Base-by-base conservation (phyloP, 2,888 invertebrate genomes). In the Coelogynopora nodosa region DNA sequence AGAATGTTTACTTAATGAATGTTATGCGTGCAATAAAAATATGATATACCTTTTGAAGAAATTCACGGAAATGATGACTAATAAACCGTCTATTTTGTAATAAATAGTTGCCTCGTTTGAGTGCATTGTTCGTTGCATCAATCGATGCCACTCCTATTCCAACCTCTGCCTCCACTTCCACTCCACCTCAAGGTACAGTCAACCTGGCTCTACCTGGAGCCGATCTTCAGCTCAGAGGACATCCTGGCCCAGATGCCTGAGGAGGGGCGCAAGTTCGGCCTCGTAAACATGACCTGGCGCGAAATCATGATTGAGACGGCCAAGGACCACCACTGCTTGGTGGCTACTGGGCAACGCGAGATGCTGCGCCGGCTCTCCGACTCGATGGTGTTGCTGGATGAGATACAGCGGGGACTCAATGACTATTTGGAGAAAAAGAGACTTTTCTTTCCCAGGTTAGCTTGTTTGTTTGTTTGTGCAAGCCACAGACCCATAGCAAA, bases 161-260 rank as follows among this genome's bases (percentile, higher is more conserved):
- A 49, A 5, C 5, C 18, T 10, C 49, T 5, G 5, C 5, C 49
- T 0, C 86, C 23, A 30, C 27, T 29, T 30, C n/a, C n/a, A 2
- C 30, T 49, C 49, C 74, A 23, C 5, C 74, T 74, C 2, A 94
- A 95, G 90, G 94, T 94, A 83, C 95, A 96, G 92, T 94, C 95
- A 88, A 94, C 94, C 88, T 96, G 95, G 95, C 94, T 95, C 93
- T 95, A 95, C 89, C 90, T 96, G 90, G 95, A 95, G 90, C 95
- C 95, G 0, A 95, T 98, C 90, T 98, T 98, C 93, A 95, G 96
- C 84, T 97, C 97, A 0, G 97, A 97, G 90, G 98, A 98, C 92
- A 98, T 98, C 87, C 96, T 97, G 95, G 94, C 94, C 0, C 95
- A 97, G 2, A 98, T 98, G 97, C 98, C 98, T 0, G 94, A 95